phyloP scores from a whole-genome alignment of 2,888 invertebrate genomes.

The Melanophora roralis region DNA sequence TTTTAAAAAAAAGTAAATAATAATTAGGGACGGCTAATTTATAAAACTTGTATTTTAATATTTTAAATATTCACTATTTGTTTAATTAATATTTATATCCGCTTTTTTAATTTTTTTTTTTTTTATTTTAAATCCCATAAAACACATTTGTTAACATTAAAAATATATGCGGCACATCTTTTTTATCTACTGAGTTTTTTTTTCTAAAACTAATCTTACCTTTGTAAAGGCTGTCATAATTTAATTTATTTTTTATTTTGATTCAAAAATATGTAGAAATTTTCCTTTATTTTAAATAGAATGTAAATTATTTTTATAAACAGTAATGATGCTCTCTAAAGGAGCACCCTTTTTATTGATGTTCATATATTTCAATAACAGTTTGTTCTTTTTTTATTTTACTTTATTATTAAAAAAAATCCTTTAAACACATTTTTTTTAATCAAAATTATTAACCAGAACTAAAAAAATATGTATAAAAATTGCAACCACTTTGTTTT shows the following conservation, averaged over 20 bases:
- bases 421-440: slow-evolving; percentile 6
- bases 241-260: not conserved
- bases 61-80: no score
- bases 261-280: not conserved
- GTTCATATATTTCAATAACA: not conserved
- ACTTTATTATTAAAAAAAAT: not conserved
- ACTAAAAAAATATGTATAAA: not conserved
- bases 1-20: no score
- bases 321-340: not conserved
- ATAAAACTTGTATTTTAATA: no score
- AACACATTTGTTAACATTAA: not conserved
- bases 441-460: not conserved
- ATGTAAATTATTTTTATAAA: not conserved
- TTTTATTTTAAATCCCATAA: no score
- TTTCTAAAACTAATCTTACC: slow-evolving; percentile 30
- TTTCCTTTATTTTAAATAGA: not conserved
- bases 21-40: no score
- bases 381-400: not conserved
- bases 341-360: not conserved
- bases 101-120: no score
- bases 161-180: not conserved
- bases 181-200: not conserved
- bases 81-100: no score
- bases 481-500: slow-evolving; percentile 49
- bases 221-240: slow-evolving; percentile 44